Base-by-base conservation (phyloP, 2,797 vertebrate genomes). In the Hozukius guyotensis region DNA sequence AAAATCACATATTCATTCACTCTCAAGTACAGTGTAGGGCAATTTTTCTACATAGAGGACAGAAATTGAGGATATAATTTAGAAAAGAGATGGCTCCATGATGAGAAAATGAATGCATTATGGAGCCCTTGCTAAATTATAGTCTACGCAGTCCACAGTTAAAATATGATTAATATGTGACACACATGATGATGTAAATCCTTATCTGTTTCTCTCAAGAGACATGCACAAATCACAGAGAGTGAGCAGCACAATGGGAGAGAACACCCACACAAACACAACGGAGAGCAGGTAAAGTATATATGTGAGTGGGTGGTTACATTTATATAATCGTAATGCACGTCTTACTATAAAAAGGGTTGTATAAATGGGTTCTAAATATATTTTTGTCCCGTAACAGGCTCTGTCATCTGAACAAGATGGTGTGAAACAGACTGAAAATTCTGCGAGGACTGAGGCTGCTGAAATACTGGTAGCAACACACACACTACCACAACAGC, bases 401-500 rank as follows among this genome's bases (percentile, higher is more conserved):
- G 42, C 9, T 14, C 29, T 53, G 66, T 57, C 80, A 32, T 72
- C 75, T 52, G 60, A 90, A 72, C 68, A 72, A 59, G 64, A 70
- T 14, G 63, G 20, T 6, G 74, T 25, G 4, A 74, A 82, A 75
- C 49, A 60, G 34, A 70, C 29, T 8, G 68, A 67, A 27, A 24
- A 60, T 38, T 18, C 73, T 57, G 29, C 38, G 38, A 42, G 13
- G 38, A 36, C 70, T n/a, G 69, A 86, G 24, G 67, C 63, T 67
- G 72, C 75, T 78, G 84, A 84, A 73, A 78, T 6, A 36, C 72
- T 42, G 92, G 86, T 88, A 78, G 11, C 61, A 61, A 72, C 49
- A 34, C 38, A 73, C 80, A 74, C 53, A 55, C 29, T 4, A 2
- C 2, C 24, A 56, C 27, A 56, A 12, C n/a, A 22, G 27, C 64